Evolutionary conservation across 1,140 invertebrate genomes (phyloP).

Genomic region (Rhopalosiphum padi): DNA sequence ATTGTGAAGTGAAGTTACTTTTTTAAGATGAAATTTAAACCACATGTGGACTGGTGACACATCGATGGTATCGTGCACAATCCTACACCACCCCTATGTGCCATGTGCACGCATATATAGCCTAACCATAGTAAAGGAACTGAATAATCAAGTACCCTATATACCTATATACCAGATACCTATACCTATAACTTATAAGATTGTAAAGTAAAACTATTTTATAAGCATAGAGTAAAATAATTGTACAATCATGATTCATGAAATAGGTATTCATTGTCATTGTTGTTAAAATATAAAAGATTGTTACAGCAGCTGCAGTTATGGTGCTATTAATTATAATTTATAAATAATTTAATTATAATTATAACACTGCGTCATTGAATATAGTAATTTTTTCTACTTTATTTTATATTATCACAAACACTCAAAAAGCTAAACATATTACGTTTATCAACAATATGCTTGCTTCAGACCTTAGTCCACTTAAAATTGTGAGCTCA

Average conservation of each 20-base stretch:
- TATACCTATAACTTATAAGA: no score
- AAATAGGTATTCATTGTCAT: not conserved
- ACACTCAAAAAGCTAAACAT: not conserved
- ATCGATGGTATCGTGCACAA: not conserved
- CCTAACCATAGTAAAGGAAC: not conserved
- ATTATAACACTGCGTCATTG: not conserved
- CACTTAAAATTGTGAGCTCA: not conserved
- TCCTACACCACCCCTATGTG: not conserved
- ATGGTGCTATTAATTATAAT: not conserved
- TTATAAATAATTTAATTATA: not conserved
- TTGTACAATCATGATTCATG: not conserved
- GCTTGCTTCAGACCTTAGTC: not conserved
- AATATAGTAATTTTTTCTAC: not conserved
- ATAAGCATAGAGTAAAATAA: not conserved
- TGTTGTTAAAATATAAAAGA: not conserved
- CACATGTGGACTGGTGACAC: not conserved
- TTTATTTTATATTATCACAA: not conserved
- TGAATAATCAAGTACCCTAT: not conserved
- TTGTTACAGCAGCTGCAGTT: not conserved
- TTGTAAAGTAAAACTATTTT: not conserved
- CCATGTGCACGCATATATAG: not conserved
- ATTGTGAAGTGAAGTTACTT: not conserved
- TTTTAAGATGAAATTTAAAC: not conserved
- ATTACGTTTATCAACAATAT: not conserved
- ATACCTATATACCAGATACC: no score